phyloP scores from a whole-genome alignment of 1,140 invertebrate genomes.

The Stenopsyche tienmushanensis region DNA sequence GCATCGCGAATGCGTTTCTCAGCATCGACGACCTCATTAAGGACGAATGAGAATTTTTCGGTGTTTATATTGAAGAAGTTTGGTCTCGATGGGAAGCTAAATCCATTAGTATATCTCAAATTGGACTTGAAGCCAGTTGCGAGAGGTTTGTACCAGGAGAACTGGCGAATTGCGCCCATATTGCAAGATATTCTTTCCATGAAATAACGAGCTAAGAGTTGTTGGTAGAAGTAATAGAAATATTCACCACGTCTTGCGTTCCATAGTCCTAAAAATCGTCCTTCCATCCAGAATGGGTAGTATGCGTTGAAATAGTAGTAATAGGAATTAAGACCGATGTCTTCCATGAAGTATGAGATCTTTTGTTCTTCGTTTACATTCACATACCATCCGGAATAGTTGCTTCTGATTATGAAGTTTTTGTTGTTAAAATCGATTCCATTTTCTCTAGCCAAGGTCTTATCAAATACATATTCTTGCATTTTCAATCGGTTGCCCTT shows the following conservation, averaged over 20 bases:
- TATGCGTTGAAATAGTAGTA: slow-evolving; percentile 59
- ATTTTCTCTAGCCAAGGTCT: slow-evolving; percentile 45
- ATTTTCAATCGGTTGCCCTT: slow-evolving; percentile 60
- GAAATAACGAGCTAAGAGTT: slow-evolving; percentile 60
- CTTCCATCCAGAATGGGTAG: slow-evolving; percentile 55
- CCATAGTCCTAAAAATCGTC: slow-evolving; percentile 45
- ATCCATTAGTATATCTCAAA: slow-evolving; percentile 62
- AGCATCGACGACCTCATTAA: slow-evolving; percentile 55
- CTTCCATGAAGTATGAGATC: slow-evolving; percentile 61
- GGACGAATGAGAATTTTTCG: slow-evolving; percentile 52
- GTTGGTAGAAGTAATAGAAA: slow-evolving; percentile 57
- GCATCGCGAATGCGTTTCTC: slow-evolving; percentile 64
- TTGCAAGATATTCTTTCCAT: slow-evolving; percentile 61
- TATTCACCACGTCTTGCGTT: slow-evolving; percentile 57
- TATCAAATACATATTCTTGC: slow-evolving; percentile 48
- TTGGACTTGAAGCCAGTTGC: slow-evolving; percentile 63
- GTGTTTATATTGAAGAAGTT: slow-evolving; percentile 48
- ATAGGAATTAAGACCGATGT: slow-evolving; percentile 60
- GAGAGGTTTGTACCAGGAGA: slow-evolving; percentile 55
- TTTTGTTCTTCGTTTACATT: slow-evolving; percentile 59
- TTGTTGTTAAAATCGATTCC: slow-evolving; percentile 53
- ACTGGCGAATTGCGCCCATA: slow-evolving; percentile 55
- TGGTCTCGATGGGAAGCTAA: slow-evolving; percentile 61
- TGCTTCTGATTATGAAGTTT: slow-evolving; percentile 49
- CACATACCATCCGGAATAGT: slow-evolving; percentile 56